Base-by-base conservation (phyloP, 2,797 vertebrate species). In the Mallotus villosus region DNA sequence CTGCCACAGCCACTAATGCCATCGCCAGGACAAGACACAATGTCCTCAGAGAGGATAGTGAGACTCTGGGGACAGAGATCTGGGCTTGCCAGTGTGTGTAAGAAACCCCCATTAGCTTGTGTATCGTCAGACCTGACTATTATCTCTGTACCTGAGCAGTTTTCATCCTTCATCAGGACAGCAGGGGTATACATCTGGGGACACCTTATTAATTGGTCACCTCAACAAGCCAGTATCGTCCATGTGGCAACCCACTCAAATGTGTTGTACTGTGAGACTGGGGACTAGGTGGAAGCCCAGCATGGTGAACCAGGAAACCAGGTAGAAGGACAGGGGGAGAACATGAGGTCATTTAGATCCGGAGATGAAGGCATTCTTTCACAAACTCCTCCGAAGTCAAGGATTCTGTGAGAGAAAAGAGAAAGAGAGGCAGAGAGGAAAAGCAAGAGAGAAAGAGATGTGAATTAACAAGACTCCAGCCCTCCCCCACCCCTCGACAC, bases 71-170 rank as follows among this genome's bases (percentile, higher is more conserved):
- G 9, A 37, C 2, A 80, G 70, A 67, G 17, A 67, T 72, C 25
- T 32, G 55, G 68, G 67, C 29, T 61, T 74, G 71, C 71, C 75
- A 51, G 49, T 37, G 60, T 55, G 67, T 74, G 27, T n/a, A 69
- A 78, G 75, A 71, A 68, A 78, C 69, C 77, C 84, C 89, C 89
- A 91, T 91, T 67, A n/a, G 68, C 76, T 21, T 62, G 22, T 41
- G 21, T 21, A 21, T 46, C 5, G 46, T 11, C 12, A 27, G 7
- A 49, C 29, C 41, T 9, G 59, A 55, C 70, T 65, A 60, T 60
- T 57, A 70, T 74, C 59, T 79, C 27, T 32, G 67, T 63, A 55
- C 71, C 25, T 0, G 46, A 53, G 24, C 19, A 9, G 49, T 67
- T 77, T 76, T 62, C 61, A 61, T 14, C 27, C 21, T 21, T 79